Evolutionary conservation across 2,113 vertebrate species (phyloP), one percentile per base, ranked within the genome.

Genomic region (Polypterus senegalus): DNA sequence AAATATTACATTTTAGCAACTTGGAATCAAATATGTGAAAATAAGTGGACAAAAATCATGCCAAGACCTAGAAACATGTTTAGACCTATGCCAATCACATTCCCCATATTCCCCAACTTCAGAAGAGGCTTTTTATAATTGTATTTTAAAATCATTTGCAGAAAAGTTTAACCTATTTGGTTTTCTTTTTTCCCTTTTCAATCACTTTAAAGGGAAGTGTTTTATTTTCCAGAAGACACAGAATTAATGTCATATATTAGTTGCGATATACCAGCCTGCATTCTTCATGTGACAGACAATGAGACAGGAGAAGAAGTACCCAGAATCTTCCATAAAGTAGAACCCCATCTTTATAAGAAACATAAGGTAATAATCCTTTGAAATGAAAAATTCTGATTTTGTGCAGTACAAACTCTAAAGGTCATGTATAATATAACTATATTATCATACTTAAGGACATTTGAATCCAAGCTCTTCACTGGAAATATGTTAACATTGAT

Each of bases 281-380:
- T 80, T 53, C 80, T 98, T 54, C 90, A 92, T 5, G 69, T 97
- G 46, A 65, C 93, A 51, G 81, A 98, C 72, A 98, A 98, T 52
- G 93, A 97, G 70, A 94, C 91, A 3, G 73, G 89, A 73, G 78
- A 92, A 59, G 84, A 93, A 76, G 70, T 91, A 3, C 81, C 86
- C 3, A 75, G 70, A 45, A 63, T 88, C 49, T 87, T 92, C 71
- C 86, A 86, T 59, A 87, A 75, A 73, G 81, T 86, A 10, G 61
- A 66, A 56, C 72, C 89, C 48, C 70, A 67, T 51, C n/a, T 87
- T 62, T 97, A 91, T 72, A 72, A 67, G 47, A 90, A 82, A 63
- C 97, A 97, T 72, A 85, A 90, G 92, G 93, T 97, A 27, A 27
- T 27, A 27, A 27, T 27, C 27, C 27, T 27, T 27, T 27, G 27